Conservation (phyloP, 2,888 invertebrate genomes). For the Barypeithes pellucidus region DNA sequence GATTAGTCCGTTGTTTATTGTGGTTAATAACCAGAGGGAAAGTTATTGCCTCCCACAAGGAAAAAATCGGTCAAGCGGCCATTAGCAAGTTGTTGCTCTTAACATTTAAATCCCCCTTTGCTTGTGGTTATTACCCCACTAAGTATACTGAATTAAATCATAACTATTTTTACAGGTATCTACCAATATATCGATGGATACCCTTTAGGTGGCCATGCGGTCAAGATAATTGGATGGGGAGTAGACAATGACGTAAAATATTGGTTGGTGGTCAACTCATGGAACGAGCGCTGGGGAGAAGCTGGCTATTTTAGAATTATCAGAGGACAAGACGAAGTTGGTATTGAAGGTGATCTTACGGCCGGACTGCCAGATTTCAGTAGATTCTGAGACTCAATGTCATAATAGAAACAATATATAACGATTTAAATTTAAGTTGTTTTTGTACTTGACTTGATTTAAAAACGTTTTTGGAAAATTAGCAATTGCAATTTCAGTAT, state of each 20-base stretch:
- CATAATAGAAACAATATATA: neutral
- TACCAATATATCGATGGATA: constrained; percentile 83
- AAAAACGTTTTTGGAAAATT: no score
- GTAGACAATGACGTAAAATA: constrained; percentile 81
- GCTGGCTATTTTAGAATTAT: constrained; percentile 91
- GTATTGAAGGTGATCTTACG: constrained; percentile 80
- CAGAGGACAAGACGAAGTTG: constrained; percentile 84
- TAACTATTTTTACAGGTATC: constrained; percentile 71
- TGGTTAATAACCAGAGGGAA: no score
- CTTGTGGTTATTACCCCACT: no score
- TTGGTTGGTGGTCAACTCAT: constrained; percentile 93
- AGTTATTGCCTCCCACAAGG: no score
- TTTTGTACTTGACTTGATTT: no score
- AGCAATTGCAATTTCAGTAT: no score
- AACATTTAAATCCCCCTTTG: no score
- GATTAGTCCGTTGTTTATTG: no score
- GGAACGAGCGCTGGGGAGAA: constrained; percentile 95
- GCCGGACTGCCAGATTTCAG: constrained; percentile 72
- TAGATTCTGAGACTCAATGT: constrained; percentile 25
- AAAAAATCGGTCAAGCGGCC: no score
- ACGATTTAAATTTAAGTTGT: neutral
- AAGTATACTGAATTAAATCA: no score
- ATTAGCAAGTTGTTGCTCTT: no score
- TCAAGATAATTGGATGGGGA: constrained; percentile 92
- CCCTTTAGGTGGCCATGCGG: constrained; percentile 87